Base-by-base conservation (phyloP, 2,113 vertebrate genomes). In the Asarcornis scutulata region DNA sequence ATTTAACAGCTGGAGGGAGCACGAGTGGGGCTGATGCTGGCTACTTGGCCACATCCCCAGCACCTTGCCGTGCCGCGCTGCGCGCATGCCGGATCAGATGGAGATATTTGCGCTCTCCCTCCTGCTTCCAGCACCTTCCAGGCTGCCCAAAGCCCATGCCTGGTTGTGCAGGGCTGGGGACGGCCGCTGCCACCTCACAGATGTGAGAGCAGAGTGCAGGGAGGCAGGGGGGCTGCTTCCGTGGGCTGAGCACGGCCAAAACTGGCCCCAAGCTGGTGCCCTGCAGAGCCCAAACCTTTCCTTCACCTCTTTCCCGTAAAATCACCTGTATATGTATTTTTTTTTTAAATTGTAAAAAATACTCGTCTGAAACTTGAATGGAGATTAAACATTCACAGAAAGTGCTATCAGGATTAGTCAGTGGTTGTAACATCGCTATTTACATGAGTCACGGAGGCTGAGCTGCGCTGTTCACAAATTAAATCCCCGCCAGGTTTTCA, bases 381-480 rank as follows among this genome's bases (percentile, higher is more conserved):
- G 86, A 56, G 72, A 83, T 20, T 17, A 88, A 71, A 52, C 56
- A 13, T 42, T 69, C 72, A 53, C 89, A 91, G 38, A 74, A 44
- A 75, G 93, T 12, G 32, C 84, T 94, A 67, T 78, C 29, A 27
- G 81, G 48, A 94, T 95, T 88, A 96, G 88, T 95, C 96, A 97
- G 26, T 6, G 27, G 46, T 46, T 83, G 88, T 86, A 44, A 79
- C 60, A 72, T 79, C 84, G 85, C 94, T 89, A 88, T 89, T 85
- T 66, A 82, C 83, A 48, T 94, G 97, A 98, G 60, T 97, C 98
- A 97, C 14, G 27, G 92, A 96, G 94, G 91, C 85, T 82, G 94
- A 52, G 91, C 95, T 26, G 22, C 31, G 40, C 64, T 12, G 73
- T 91, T 91, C 94, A 89, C n/a, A 56, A 86, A 83, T 69, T 91